These are phyloP conservation scores for Chaenogobius annularis DNA, from an alignment of 2,113 vertebrate genomes.

Conservation along the genomic window DNA sequence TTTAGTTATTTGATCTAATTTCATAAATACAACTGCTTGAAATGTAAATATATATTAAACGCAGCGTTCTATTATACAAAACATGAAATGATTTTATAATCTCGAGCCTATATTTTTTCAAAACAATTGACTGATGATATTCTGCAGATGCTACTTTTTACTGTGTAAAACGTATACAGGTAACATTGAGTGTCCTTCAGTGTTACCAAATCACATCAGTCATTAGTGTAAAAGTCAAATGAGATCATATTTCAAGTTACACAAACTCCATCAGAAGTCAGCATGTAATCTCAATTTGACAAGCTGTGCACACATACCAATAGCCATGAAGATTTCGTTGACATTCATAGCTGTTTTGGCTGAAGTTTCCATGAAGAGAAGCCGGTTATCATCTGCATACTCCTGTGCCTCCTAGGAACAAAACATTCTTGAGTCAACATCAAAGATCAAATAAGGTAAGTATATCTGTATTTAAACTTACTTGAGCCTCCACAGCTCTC, in stretches of 20 bases:
- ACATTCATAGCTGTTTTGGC: slow-evolving; percentile 97
- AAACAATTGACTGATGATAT: not conserved
- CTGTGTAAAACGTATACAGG: not conserved
- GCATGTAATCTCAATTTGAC: not conserved
- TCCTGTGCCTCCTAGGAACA: slow-evolving; percentile 86
- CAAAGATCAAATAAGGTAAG: not conserved
- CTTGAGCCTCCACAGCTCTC: slow-evolving; percentile 92
- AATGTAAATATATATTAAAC: no score
- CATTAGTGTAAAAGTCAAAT: not conserved
- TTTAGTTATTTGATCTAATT: not conserved
- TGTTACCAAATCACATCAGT: not conserved
- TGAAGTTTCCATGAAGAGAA: slow-evolving; percentile 98
- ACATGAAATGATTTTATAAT: no score
- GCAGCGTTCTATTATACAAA: no score
- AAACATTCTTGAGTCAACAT: not conserved
- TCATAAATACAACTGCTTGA: no score
- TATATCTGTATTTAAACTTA: slow-evolving; percentile 44
- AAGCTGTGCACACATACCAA: slow-evolving; percentile 77
- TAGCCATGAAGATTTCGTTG: slow-evolving; percentile 97
- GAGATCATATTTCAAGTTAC: not conserved
- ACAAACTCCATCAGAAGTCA: not conserved
- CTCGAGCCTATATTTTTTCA: no score
- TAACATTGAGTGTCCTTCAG: not conserved
- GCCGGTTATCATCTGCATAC: slow-evolving; percentile 94
- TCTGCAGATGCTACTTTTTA: not conserved